These are phyloP conservation scores for Aspiorhynchus laticeps DNA, from an alignment of 2,113 vertebrate genomes.

Conservation along the genomic window DNA sequence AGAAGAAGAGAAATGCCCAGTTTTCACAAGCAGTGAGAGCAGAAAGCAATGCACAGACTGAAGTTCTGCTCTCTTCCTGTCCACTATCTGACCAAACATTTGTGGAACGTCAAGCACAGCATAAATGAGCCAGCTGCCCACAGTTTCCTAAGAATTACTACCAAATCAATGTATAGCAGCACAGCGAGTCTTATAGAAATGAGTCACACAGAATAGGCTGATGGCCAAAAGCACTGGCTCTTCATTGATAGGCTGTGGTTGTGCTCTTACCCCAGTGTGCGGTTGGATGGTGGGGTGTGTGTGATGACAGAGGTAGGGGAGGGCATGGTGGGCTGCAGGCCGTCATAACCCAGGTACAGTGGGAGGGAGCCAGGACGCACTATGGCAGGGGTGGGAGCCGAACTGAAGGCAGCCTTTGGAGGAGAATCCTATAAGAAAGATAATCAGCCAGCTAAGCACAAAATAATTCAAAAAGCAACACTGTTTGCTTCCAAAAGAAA, in stretches of 20 bases:
- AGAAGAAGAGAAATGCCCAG: slow-evolving; percentile 9
- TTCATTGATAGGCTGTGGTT: neutral
- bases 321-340: slow-evolving; percentile 90
- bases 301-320: slow-evolving; percentile 98
- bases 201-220: slow-evolving; percentile 1
- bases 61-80: slow-evolving; percentile 1
- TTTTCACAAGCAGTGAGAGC: neutral
- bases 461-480: neutral
- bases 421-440: slow-evolving; percentile 72
- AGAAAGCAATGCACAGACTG: neutral
- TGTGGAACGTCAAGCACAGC: neutral
- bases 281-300: slow-evolving; percentile 91
- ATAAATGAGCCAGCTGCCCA: neutral
- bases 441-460: neutral
- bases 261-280: slow-evolving; percentile 87
- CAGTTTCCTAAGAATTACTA: neutral
- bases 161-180: neutral
- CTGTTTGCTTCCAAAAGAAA: neutral
- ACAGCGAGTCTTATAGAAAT: slow-evolving; percentile 20
- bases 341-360: slow-evolving; percentile 89
- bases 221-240: neutral
- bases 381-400: slow-evolving; percentile 91
- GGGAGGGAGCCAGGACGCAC: slow-evolving; percentile 93
- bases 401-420: slow-evolving; percentile 79
- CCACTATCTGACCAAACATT: neutral